These are phyloP conservation scores for Phenganax subtilis DNA, from an alignment of 92 coral and sea anemone genomes.

Conservation along the genomic window DNA sequence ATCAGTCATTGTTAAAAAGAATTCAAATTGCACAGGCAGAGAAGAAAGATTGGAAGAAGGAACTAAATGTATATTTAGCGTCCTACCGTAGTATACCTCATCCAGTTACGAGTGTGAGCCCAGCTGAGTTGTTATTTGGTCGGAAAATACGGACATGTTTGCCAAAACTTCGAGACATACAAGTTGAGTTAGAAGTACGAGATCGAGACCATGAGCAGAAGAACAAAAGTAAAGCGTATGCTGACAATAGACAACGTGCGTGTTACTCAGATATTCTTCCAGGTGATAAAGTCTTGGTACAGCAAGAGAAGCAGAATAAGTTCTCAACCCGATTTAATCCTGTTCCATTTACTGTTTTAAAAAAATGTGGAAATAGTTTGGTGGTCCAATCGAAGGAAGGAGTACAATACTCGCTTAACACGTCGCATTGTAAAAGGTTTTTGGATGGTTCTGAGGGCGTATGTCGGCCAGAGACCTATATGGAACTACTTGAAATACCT, in stretches of 20 bases:
- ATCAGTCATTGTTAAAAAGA: conserved; percentile 28
- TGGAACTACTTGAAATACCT: too few relatives aligned
- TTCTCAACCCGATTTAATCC: conserved; percentile 42
- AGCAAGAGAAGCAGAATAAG: conserved; percentile 40
- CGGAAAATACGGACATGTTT: conserved; percentile 40
- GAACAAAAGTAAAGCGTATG: conserved; percentile 37
- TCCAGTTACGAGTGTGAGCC: conserved; percentile 28
- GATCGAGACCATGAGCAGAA: conserved; percentile 41
- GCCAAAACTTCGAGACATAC: conserved; percentile 38
- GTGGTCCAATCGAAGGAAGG: too few relatives aligned
- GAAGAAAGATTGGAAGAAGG: conserved; percentile 45
- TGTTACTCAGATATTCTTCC: conserved; percentile 18
- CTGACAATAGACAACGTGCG: conserved; percentile 30
- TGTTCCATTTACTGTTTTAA: conserved; percentile 43
- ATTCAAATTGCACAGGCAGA: conserved; percentile 40
- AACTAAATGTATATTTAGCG: conserved; percentile 29
- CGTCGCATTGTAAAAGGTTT: too few relatives aligned
- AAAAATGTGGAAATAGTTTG: background rate
- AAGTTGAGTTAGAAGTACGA: conserved; percentile 1
- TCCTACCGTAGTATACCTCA: conserved; percentile 50
- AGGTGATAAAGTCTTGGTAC: conserved; percentile 49
- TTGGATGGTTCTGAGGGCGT: too few relatives aligned
- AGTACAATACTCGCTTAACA: too few relatives aligned
- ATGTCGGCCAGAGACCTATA: too few relatives aligned
- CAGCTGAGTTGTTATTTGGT: conserved; percentile 41